Evolutionary conservation across 2,113 vertebrate genomes (phyloP), one percentile per base, ranked within the genome.

Genomic region (Chauna torquata): DNA sequence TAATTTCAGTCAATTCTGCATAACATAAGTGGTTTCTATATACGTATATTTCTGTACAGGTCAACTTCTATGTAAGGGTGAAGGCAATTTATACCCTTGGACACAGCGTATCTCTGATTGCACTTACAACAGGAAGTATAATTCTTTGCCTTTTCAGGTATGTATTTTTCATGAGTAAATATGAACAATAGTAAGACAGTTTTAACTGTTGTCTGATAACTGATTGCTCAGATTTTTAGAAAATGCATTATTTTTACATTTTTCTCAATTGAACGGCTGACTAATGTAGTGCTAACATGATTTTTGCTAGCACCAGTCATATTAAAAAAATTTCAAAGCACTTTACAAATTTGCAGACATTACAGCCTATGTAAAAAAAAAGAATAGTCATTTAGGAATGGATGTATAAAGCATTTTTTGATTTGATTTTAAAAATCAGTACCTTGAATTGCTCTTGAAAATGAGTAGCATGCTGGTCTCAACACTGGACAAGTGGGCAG

Each of bases 101-200:
- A 91, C 98, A 99, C 98, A 99, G 99, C 1, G 95, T 98, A 68
- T 99, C 99, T 36, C 92, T 99, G 88, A 98, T 99, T 91, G 98
- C 99, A 71, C 98, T 99, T 30, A 98, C 98, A 59, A 99, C 98
- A 5, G 99, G 99, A 79, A 99, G 98, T 59, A 97, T 98, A 84
- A 99, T 99, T 93, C 98, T 99, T 90, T 99, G 99, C 82, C 94
- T 99, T 85, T 99, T 99, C 97, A 98, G 99, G 98, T 99, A 95
- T 91, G 98, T 90, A 57, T 74, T 82, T 94, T 84, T 81, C n/a
- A 12, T 47, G 2, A 82, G 8, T 68, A 45, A 78, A 55, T 42
- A 68, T 16, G 16, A 80, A 36, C 11, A 79, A 36, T 54, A 2
- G 24, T 40, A 62, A 75, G 12, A 58, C 0, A 2, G 9, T 40